Evolutionary conservation across 2,113 vertebrate genomes (phyloP).

Genomic region (Aegotheles bennettii): DNA sequence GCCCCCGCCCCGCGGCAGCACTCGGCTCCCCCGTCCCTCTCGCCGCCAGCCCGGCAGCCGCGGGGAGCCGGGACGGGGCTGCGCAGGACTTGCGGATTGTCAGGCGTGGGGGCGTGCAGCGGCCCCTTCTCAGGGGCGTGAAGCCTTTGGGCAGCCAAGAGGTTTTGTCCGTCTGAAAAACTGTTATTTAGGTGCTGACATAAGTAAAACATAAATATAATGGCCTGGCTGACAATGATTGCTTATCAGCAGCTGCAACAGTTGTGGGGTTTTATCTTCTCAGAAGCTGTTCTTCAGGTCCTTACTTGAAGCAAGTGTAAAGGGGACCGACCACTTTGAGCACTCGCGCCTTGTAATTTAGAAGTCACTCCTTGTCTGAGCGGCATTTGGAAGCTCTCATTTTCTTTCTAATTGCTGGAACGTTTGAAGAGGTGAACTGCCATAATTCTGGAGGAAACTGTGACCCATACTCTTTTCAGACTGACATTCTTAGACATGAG

Average conservation of each 20-base stretch:
- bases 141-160: neutral
- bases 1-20: neutral
- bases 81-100: neutral
- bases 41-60: neutral
- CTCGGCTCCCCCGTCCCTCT: too few species aligned
- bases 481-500: neutral
- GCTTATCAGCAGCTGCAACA: neutral
- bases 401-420: neutral
- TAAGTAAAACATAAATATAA: neutral
- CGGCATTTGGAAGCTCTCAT: neutral
- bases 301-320: neutral
- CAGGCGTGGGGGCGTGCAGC: fast-evolving
- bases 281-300: neutral
- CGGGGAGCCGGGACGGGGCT: neutral
- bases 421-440: neutral
- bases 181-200: neutral
- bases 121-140: neutral
- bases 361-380: neutral
- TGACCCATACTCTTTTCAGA: neutral
- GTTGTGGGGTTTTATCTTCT: neutral
- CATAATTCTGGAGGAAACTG: neutral
- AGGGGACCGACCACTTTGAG: neutral
- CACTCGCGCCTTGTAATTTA: neutral
- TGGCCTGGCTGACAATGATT: neutral
- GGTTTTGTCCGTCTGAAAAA: neutral